A percentile compares a stretch with the other conserved stretches of the same genome.
phyloP scores from a whole-genome alignment of 2,797 vertebrate genomes.

The Cyclopterus lumpus region DNA sequence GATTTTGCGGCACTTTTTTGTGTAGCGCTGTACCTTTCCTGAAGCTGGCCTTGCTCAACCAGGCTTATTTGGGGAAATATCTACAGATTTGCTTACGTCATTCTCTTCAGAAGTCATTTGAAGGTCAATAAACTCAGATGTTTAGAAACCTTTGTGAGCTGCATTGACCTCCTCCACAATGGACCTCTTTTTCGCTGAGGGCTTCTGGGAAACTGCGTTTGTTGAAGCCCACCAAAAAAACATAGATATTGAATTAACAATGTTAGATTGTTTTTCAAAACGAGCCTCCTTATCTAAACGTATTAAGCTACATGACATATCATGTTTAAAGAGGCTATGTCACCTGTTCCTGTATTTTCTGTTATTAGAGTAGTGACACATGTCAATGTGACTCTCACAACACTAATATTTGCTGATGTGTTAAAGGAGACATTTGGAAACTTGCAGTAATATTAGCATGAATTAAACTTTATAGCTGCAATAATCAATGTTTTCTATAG shows the following conservation, averaged over 20 bases:
- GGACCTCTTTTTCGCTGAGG: no score
- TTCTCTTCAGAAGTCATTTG: slow-evolving; percentile 1
- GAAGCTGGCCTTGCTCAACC: no score
- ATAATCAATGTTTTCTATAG: not conserved
- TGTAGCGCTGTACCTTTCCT: no score
- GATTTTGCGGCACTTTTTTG: no score
- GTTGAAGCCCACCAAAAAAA: no score
- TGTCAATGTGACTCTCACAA: not conserved
- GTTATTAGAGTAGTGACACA: not conserved
- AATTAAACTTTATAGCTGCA: not conserved
- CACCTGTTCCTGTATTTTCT: not conserved
- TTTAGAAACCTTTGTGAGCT: no score
- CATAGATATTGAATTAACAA: no score
- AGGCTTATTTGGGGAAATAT: not conserved
- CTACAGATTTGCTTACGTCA: not conserved
- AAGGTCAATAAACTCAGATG: slow-evolving; percentile 11
- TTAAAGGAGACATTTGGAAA: not conserved
- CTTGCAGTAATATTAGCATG: not conserved
- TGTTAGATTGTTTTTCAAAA: not conserved
- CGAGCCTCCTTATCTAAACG: not conserved
- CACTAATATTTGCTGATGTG: not conserved
- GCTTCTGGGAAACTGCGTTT: no score
- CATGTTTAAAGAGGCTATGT: not conserved
- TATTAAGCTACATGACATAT: not conserved
- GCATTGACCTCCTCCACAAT: not conserved